Conservation (phyloP, 2,113 vertebrate species). For the Rhea pennata region DNA sequence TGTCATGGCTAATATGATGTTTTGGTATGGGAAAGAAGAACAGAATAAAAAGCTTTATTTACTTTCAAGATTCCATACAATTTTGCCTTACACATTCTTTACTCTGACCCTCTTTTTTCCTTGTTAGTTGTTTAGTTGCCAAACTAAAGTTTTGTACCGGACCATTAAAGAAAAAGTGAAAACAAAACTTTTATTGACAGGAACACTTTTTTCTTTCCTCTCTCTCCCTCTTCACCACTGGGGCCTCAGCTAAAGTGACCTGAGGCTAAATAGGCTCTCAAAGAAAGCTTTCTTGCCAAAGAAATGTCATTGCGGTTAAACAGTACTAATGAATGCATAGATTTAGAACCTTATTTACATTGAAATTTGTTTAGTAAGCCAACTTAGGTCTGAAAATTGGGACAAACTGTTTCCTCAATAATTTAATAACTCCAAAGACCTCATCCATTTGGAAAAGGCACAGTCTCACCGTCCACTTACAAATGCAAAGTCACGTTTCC, state of each 20-base stretch:
- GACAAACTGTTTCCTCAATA: slow-evolving; percentile 71
- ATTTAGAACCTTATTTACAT: slow-evolving; percentile 72
- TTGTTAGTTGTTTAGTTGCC: not conserved
- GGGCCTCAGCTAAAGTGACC: slow-evolving; percentile 56
- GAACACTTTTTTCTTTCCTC: not conserved
- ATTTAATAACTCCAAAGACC: slow-evolving; percentile 74
- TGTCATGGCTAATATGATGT: not conserved
- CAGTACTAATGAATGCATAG: slow-evolving; percentile 67
- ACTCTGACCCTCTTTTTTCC: not conserved
- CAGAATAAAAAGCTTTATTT: not conserved
- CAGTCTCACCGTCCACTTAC: slow-evolving; percentile 65
- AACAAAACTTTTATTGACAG: slow-evolving; percentile 65
- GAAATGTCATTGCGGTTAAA: slow-evolving; percentile 66
- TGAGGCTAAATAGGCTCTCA: slow-evolving; percentile 54
- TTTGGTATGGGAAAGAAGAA: not conserved
- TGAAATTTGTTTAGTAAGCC: slow-evolving; percentile 75
- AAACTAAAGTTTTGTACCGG: not conserved
- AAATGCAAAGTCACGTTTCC: slow-evolving; percentile 74
- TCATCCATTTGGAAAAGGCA: slow-evolving; percentile 65
- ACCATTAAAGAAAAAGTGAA: slow-evolving; percentile 43
- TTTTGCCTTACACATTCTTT: slow-evolving; percentile 7
- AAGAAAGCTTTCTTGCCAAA: slow-evolving; percentile 65
- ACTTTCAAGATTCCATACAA: not conserved
- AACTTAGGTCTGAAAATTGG: slow-evolving; percentile 68
- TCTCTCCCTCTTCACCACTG: not conserved